Base-by-base conservation (phyloP, 1,140 invertebrate species). In the Drosophila ficusphila region DNA sequence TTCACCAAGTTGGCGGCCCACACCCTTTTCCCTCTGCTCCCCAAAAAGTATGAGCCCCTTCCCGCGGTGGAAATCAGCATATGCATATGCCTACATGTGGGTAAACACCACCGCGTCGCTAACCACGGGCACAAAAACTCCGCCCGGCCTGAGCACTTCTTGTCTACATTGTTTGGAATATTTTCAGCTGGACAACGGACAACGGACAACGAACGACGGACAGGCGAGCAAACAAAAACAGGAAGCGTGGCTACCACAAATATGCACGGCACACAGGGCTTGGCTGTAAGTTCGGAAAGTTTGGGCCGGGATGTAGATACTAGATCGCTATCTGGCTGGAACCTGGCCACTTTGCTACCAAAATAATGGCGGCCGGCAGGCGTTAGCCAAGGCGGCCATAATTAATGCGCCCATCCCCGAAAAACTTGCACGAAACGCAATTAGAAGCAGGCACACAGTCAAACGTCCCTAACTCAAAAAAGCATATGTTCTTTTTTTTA, bases 11-110 rank as follows among this genome's bases (percentile, higher is more conserved):
- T 58, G 60, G 53, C 58, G 57, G 44, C 33, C 73, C 62, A 76
- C 65, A 33, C 52, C 46, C 47, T 12, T 11, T 14, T 36, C 38
- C 46, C 21, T 3, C 12, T 9, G 1, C 14, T 23, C 38, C 52
- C 46, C 48, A 46, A 23, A 46, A 38, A 27, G 6, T 23, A 14
- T 23, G 9, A 27, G 76, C 78, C 78, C 73, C 77, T n/a, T n/a
- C 68, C 49, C 29, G 12, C 18, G 61, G 60, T 67, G 62, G 56
- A 72, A 88, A 88, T 88, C 82, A 88, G 61, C 82, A 88, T 88
- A 88, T 88, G 82, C 82, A 88, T 88, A 88, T 88, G 82, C 82
- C 82, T 88, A 88, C 83, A 88, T 88, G 79, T 88, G 82, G 82
- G 82, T 88, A 88, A 88, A 88, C 82, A 88, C 79, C 82, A 82